Conservation (phyloP, 2,113 vertebrate species). For the Sterrhoptilus dennistouni region DNA sequence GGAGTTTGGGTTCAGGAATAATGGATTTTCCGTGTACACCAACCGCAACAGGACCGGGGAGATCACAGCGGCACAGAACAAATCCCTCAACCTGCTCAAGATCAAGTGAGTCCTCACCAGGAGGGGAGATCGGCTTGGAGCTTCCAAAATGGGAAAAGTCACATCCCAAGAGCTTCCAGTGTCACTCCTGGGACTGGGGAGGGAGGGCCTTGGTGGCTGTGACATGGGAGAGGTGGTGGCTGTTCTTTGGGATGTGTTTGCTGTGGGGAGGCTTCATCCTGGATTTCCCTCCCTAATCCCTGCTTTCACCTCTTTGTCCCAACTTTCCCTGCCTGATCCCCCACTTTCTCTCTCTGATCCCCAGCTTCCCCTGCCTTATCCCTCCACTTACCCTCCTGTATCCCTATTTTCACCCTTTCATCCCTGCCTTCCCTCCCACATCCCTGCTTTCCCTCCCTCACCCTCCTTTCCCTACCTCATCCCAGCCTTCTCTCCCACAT, state of each 20-base stretch:
- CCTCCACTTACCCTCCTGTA: not conserved
- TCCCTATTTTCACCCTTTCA: not conserved
- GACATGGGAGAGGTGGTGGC: accelerated
- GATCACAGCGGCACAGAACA: conserved; percentile 87
- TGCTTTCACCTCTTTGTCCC: not conserved
- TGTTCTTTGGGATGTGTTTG: not conserved
- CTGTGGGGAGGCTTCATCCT: not conserved
- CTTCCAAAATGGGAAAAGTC: not conserved
- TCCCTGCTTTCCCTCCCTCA: not conserved
- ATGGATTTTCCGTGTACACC: conserved; percentile 92
- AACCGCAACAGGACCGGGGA: conserved; percentile 96
- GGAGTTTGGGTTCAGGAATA: conserved; percentile 96
- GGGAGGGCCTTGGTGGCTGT: not conserved
- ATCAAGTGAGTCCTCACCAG: conserved; percentile 86
- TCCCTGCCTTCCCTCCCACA: not conserved
- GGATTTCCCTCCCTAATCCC: not conserved
- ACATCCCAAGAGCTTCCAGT: not conserved
- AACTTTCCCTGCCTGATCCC: not conserved
- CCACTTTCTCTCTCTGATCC: not conserved
- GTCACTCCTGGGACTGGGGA: accelerated
- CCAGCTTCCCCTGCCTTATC: not conserved
- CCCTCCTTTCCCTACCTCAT: not conserved
- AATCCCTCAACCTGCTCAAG: conserved; percentile 90
- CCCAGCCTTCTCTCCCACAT: not conserved
- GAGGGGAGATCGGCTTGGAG: not conserved